These are phyloP conservation scores for Isurus oxyrinchus DNA, from an alignment of 2,113 vertebrate genomes.

Conservation along the genomic window DNA sequence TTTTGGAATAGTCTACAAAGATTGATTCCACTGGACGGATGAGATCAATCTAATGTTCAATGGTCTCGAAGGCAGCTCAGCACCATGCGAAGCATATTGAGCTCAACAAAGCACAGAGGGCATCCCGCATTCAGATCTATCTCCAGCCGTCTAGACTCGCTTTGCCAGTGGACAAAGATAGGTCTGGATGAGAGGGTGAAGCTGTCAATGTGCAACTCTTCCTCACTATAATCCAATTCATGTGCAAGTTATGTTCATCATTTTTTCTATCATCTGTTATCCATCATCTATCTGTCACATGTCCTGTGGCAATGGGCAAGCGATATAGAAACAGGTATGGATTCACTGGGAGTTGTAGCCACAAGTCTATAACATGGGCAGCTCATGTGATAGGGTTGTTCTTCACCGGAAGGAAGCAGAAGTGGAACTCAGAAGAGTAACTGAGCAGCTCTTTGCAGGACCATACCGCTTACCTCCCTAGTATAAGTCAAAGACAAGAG, in stretches of 20 bases:
- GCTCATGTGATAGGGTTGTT: not conserved
- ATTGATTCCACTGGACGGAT: no score
- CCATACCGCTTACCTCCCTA: not conserved
- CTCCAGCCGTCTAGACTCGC: not conserved
- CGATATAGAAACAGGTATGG: not conserved
- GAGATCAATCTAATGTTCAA: no score
- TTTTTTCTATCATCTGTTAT: not conserved
- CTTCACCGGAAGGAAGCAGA: not conserved
- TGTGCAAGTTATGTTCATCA: not conserved
- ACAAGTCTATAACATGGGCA: not conserved
- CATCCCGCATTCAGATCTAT: not conserved
- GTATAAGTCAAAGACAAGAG: not conserved
- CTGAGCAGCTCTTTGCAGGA: not conserved
- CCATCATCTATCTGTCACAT: not conserved
- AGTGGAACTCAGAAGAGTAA: not conserved
- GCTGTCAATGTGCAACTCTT: not conserved
- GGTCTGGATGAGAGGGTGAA: not conserved
- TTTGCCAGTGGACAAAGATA: not conserved
- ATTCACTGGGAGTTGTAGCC: not conserved
- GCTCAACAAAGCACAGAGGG: not conserved
- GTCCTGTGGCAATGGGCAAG: not conserved
- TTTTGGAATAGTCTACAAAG: no score
- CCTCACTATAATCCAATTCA: not conserved
- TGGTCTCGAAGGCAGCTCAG: no score
- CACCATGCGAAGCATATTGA: not conserved